Evolutionary conservation across 2,113 vertebrate species (phyloP), one percentile per base, ranked within the genome.

Genomic region (Raphicerus campestris): DNA sequence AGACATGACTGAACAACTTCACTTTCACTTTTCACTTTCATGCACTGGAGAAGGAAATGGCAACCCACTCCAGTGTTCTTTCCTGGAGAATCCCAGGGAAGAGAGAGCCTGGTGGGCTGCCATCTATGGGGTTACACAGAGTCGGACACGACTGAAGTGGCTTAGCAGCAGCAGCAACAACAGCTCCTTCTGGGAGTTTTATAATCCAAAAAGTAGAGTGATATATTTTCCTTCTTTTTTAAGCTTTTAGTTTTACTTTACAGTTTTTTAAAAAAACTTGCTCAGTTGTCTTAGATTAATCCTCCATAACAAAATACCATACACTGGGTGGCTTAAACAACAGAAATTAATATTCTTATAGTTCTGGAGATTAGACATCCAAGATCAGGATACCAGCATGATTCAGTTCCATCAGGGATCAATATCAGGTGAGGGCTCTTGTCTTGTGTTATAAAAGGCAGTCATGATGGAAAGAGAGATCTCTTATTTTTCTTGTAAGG

Each of bases 1-100:
- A 0, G 28, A 15, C 5, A 61, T 0, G 2, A 61, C 11, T 30
- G 5, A 60, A 6, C 6, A 1, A 15, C 13, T 61, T 61, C 28
- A 61, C 58, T 61, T 61, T 61, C 28, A 60, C 26, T 30, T 61
- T 30, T 61, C 58, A 61, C 28, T 14, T 60, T 60, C 11, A 6
- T 60, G 58, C 58, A 28, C 14, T 60, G 26, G 58, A 14, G 13
- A 60, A 60, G 58, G 58, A 30, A 60, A 60, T 60, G 26, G 58
- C 13, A 60, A 60, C 13, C 2, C 58, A 30, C 11, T 60, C 26
- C 11, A 14, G 5, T 60, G 26, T 14, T 30, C 58, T 30, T 14
- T 11, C 26, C 58, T 14, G 26, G 26, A 60, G 11, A 60, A 60
- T 60, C 5, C 11, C 26, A 30, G 26, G 5, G 11, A 28, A 0